Evolutionary conservation across 2,888 invertebrate genomes (phyloP), one percentile per base, ranked within the genome.

Genomic region (Limulus polyphemus): DNA sequence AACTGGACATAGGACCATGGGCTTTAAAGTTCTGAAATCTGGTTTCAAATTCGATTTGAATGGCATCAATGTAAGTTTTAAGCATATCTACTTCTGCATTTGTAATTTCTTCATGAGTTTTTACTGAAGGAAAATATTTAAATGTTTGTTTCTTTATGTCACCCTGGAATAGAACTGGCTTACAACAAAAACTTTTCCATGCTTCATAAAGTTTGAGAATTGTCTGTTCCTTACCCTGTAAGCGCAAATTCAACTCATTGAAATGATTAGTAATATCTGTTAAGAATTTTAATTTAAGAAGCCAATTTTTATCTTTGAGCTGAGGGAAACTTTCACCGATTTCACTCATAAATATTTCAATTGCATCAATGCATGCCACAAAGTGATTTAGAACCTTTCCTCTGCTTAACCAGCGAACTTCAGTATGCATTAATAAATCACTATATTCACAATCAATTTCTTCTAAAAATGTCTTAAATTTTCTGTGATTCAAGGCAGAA

Each of bases 391-490:
- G 7, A 32, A 52, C 52, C n/a, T 52, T 50, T 13, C 52, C 52
- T 52, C 52, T 52, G 17, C 52, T 52, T 52, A 52, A 12, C 52
- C 10, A 52, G 10, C 17, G 13, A 52, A 52, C 52, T 52, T 52
- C 17, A 52, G 5, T 52, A 13, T 52, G n/a, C 2, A 52, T 11
- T 5, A 50, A 3, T 16, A 52, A 17, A 52, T 7, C 14, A 10
- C 13, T n/a, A 52, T 52, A 10, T n/a, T 7, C 11, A 16, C 16
- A 52, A 13, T 52, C 52, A 12, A 52, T 13, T 52, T 52, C 52
- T 13, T 52, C 52, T 17, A 52, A 52, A 14, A 52, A 52, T 52
- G n/a, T 16, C n/a, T 52, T 52, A 52, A 52, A 52, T 13, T 52
- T 52, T 52, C 52, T 52, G 2, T 52, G 52, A 52, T 11, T 16